Conservation (phyloP, 2,113 vertebrate genomes). For the Saimiri boliviensis region DNA sequence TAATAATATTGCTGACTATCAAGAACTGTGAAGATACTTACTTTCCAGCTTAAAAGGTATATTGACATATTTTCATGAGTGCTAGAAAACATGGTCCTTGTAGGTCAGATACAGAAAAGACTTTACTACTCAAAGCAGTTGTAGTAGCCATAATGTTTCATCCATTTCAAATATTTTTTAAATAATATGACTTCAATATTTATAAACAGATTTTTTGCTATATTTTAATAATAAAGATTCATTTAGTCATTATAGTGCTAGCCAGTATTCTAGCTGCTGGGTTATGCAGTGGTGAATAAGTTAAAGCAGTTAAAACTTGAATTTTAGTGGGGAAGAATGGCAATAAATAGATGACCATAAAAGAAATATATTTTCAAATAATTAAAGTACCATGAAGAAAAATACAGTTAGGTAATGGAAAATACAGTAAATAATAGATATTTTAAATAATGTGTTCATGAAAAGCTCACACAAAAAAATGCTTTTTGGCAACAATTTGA, state of each 20-base stretch:
- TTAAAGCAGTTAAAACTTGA: background rate
- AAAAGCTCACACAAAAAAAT: background rate
- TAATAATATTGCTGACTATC: background rate
- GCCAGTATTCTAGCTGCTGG: background rate
- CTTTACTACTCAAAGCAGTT: background rate
- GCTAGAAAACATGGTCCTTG: background rate
- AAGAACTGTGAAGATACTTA: background rate
- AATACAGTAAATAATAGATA: background rate
- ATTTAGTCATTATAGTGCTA: background rate
- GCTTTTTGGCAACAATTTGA: background rate
- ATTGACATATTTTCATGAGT: background rate
- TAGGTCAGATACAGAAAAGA: background rate
- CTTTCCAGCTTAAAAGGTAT: background rate
- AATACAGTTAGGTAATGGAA: background rate
- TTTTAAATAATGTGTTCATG: background rate
- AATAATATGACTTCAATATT: background rate
- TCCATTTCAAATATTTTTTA: background rate
- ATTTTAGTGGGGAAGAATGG: background rate
- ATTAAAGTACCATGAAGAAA: no score
- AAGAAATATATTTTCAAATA: background rate
- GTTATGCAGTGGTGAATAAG: background rate
- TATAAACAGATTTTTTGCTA: background rate
- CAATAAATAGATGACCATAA: background rate
- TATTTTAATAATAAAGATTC: background rate
- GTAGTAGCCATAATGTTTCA: background rate